Evolutionary conservation across 2,797 vertebrate genomes (phyloP), one percentile per base, ranked within the genome.

Genomic region (Dryobates pubescens): DNA sequence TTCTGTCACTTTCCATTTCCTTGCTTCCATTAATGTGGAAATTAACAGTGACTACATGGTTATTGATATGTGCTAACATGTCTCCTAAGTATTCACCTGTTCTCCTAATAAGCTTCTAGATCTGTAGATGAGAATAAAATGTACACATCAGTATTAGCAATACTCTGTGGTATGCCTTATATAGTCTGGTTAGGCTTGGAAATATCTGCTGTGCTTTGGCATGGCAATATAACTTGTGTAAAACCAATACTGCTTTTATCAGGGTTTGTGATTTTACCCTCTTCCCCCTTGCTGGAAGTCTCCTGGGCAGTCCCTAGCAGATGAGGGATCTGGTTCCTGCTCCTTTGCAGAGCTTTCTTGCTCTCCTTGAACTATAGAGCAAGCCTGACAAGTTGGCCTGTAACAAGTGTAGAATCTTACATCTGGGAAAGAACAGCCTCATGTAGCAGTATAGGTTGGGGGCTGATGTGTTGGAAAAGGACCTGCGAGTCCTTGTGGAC

Each of bases 1-100:
- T 82, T 62, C n/a, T 90, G 58, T 90, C 64, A 61, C 82, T 85
- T 95, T 45, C 45, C 20, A 49, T 93, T 93, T 90, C 26, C 38
- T 78, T 89, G 27, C 23, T 86, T 62, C 63, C 7, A 13, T 83
- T 89, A 93, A 51, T 54, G 30, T 6, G 11, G 36, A 87, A 80
- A 87, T 58, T 68, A 80, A 59, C 61, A 51, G 24, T 29, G 63
- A 19, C 57, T 91, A 30, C 7, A 12, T 1, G 6, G 30, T 24
- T 88, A 72, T 26, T 73, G 30, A 71, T 79, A 80, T 54, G 75
- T 89, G 64, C 61, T 90, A 78, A 64, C 61, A 41, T 64, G 32
- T 89, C 72, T 92, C 61, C 34, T 61, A 90, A 70, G 81, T 84
- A 81, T 85, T 93, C 41, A 17, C 61, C 20, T 67, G 53, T 82